phyloP scores from a whole-genome alignment of 2,888 invertebrate genomes.

The Pomacea canaliculata region DNA sequence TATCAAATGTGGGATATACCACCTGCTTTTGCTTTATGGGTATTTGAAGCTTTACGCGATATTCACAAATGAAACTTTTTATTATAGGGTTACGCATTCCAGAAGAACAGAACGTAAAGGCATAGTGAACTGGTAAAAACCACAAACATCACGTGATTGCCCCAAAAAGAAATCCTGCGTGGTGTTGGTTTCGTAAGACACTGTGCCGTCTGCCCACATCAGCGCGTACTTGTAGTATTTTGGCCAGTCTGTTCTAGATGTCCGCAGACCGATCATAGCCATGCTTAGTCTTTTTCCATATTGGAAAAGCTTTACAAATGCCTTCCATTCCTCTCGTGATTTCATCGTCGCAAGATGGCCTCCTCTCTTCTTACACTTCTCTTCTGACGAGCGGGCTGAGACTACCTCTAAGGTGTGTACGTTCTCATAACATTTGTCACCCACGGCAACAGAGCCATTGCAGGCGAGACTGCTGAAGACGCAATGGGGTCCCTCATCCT shows the following conservation, averaged over 20 bases:
- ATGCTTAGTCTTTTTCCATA: not conserved
- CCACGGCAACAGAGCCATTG: not conserved
- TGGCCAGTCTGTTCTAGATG: not conserved
- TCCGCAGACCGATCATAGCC: slow-evolving; percentile 9
- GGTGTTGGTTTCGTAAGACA: not conserved
- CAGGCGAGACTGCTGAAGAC: slow-evolving; percentile 9
- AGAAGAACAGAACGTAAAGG: not conserved
- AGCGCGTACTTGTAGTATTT: not conserved
- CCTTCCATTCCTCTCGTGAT: not conserved
- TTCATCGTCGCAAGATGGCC: slow-evolving; percentile 9
- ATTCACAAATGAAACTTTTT: not conserved
- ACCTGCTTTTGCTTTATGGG: not conserved
- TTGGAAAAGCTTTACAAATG: not conserved
- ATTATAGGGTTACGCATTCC: too few relatives aligned
- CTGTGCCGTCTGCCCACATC: not conserved
- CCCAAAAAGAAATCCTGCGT: not conserved
- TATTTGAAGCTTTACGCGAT: not conserved
- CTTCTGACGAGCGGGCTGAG: not conserved
- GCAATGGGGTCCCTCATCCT: slow-evolving; percentile 1
- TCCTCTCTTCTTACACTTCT: not conserved
- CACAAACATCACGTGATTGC: not conserved
- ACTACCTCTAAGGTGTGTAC: not conserved
- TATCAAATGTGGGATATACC: not conserved
- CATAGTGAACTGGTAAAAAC: not conserved
- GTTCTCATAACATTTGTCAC: slow-evolving; percentile 6